These are phyloP conservation scores for Hetaerina titia DNA, from an alignment of 2,888 invertebrate genomes.

Conservation along the genomic window DNA sequence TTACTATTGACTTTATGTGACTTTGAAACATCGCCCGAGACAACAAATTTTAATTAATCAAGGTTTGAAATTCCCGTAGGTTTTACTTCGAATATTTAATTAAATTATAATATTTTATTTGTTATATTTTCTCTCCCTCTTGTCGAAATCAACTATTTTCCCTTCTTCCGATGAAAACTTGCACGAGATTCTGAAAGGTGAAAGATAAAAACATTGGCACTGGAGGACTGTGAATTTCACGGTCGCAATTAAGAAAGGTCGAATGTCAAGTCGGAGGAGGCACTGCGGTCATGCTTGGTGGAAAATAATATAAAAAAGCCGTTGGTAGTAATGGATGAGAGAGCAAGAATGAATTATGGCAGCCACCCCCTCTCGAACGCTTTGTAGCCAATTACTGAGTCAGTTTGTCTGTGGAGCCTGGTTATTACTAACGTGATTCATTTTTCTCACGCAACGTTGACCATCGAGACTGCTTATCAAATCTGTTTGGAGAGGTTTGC, in stretches of 20 bases:
- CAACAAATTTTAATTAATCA: too few species aligned
- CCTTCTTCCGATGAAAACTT: neutral
- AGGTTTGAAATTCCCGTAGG: too few species aligned
- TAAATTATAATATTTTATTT: too few species aligned
- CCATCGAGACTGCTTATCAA: conserved; percentile 29
- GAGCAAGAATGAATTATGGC: conserved; percentile 21
- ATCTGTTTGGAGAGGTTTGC: neutral
- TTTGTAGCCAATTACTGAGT: neutral
- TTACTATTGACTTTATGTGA: too few species aligned
- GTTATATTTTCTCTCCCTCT: neutral
- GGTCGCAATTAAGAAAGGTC: conserved; percentile 34
- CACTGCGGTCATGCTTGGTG: neutral
- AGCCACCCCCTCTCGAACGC: neutral
- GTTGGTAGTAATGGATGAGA: conserved; percentile 9
- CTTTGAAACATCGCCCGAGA: too few species aligned
- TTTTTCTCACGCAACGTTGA: conserved; percentile 10
- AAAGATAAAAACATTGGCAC: neutral
- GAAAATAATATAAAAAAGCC: neutral
- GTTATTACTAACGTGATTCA: neutral
- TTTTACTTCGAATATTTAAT: too few species aligned
- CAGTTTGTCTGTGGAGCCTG: neutral
- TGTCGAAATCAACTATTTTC: neutral
- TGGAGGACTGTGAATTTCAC: neutral
- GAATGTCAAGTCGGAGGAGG: conserved; percentile 20
- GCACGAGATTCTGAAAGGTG: neutral